Evolutionary conservation across 2,888 invertebrate species (phyloP).

Genomic region (Aphidoletes aphidimyza): DNA sequence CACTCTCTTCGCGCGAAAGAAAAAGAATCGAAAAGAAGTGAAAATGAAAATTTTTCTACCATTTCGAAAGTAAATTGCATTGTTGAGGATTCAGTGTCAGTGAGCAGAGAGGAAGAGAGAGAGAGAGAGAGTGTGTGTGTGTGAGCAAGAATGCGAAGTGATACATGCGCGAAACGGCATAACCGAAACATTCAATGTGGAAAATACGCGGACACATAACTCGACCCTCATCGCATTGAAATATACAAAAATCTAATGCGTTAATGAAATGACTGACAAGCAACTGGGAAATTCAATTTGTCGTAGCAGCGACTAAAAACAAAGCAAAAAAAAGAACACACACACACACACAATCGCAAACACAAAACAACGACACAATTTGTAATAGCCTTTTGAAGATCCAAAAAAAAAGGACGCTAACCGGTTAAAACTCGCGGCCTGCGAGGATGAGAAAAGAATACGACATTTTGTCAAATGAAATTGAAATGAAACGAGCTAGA

Average conservation of each 20-base stretch:
- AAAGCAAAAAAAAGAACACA: neutral
- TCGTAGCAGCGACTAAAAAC: neutral
- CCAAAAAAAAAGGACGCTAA: neutral
- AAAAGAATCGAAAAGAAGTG: neutral
- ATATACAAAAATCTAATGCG: slow-evolving; percentile 56
- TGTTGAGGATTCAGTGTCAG: neutral
- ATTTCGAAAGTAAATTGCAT: slow-evolving; percentile 41
- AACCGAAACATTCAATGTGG: neutral
- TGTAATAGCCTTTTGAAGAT: slow-evolving; percentile 23
- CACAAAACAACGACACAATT: neutral
- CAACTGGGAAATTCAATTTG: slow-evolving; percentile 59
- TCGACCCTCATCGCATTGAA: slow-evolving; percentile 56
- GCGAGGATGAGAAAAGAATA: neutral
- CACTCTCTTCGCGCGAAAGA: too few species aligned
- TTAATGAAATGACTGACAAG: slow-evolving; percentile 59
- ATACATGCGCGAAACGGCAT: slow-evolving; percentile 28
- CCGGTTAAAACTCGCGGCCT: neutral
- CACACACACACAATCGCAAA: neutral
- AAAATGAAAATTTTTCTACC: neutral
- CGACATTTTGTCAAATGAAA: too few species aligned
- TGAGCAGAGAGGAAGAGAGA: too few species aligned
- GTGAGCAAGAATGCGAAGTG: too few species aligned
- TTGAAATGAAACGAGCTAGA: too few species aligned
- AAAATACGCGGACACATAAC: slow-evolving; percentile 7
- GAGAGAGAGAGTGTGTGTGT: too few species aligned